Conservation (phyloP, 1,140 invertebrate species). For the Thaumetopoea pityocampa region DNA sequence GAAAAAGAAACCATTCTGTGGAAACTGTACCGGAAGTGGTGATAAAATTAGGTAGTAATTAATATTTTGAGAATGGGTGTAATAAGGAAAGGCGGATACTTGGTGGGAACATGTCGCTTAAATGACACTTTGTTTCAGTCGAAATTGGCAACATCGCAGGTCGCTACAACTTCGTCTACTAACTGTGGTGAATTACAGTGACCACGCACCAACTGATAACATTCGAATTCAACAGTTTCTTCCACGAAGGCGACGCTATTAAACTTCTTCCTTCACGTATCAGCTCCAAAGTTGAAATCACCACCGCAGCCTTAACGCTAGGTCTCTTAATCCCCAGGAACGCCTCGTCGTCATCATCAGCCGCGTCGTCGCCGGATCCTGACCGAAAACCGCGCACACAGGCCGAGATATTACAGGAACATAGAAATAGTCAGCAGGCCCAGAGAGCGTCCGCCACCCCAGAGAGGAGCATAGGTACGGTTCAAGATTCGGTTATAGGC, state of each 20-base stretch:
- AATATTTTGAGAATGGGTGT: no score
- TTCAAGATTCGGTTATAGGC: no score
- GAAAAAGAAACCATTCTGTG: no score
- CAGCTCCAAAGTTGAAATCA: background rate
- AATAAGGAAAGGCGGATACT: no score
- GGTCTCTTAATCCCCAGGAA: conserved; percentile 36
- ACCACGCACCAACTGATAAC: no score
- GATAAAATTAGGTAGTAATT: no score
- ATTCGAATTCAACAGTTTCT: conserved; percentile 2
- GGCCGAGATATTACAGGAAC: conserved; percentile 65
- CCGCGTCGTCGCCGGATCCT: conserved; percentile 59
- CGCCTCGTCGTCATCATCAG: conserved; percentile 63
- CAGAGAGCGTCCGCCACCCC: conserved; percentile 24
- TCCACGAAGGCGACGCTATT: background rate
- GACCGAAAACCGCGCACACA: conserved; percentile 50
- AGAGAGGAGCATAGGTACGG: conserved; percentile 43
- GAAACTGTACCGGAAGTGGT: no score
- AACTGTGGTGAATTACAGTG: no score
- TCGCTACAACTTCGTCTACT: no score
- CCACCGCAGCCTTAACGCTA: background rate
- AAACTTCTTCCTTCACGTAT: background rate
- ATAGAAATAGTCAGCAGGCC: conserved; percentile 42
- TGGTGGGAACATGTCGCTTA: no score
- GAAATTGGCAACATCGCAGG: no score
- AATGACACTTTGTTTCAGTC: no score